phyloP scores from a whole-genome alignment of 2,113 vertebrate genomes.

The Hirundichthys speculiger region DNA sequence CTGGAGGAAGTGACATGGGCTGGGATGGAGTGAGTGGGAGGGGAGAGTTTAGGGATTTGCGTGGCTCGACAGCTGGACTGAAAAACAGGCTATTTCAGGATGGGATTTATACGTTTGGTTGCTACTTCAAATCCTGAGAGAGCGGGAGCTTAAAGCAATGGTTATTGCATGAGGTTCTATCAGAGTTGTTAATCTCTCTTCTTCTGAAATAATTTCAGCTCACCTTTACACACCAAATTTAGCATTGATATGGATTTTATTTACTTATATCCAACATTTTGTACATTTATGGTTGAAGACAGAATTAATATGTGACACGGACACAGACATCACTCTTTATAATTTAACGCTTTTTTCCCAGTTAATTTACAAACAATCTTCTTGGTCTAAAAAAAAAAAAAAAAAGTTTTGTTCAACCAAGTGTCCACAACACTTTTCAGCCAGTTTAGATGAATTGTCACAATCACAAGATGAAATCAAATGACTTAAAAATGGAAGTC shows the following conservation, averaged over 20 bases:
- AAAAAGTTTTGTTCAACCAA: no score
- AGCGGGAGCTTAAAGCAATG: slow-evolving; percentile 58
- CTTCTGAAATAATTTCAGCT: slow-evolving; percentile 37
- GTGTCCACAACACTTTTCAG: no score
- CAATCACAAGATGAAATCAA: not conserved
- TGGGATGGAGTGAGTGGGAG: slow-evolving; percentile 69
- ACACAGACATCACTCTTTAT: no score
- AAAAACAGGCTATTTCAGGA: slow-evolving; percentile 82
- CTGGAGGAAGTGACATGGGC: slow-evolving; percentile 73
- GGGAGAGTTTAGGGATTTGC: slow-evolving; percentile 78
- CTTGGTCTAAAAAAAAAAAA: no score
- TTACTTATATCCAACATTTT: not conserved
- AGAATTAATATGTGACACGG: no score
- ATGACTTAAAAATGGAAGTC: not conserved
- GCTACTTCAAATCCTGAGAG: slow-evolving; percentile 78
- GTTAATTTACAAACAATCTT: no score
- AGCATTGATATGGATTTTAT: not conserved
- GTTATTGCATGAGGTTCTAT: slow-evolving; percentile 61
- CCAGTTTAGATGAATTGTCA: no score
- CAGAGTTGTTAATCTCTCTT: slow-evolving; percentile 57
- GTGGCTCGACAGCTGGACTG: slow-evolving; percentile 79
- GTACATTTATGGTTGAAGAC: no score
- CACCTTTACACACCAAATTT: slow-evolving; percentile 9
- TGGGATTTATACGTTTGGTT: slow-evolving; percentile 79
- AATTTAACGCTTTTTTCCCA: no score